Conservation (phyloP, 2,113 vertebrate species). For the Paraplagusia blochii region DNA sequence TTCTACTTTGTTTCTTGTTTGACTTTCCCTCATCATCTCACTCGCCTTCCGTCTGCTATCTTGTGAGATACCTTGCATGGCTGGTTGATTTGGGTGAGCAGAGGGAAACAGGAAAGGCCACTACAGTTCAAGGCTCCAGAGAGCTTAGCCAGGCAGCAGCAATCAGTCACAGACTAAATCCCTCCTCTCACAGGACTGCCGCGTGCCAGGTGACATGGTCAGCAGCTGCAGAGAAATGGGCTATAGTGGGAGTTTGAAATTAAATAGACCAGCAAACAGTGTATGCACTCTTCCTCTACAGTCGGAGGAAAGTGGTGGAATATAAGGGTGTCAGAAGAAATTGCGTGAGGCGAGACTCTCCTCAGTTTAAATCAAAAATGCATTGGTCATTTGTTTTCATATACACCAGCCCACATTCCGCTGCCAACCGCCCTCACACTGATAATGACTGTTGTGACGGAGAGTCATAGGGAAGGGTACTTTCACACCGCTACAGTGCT, state of each 20-base stretch:
- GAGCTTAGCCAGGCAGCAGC: slow-evolving; percentile 54
- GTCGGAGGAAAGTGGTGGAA: not conserved
- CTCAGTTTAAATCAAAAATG: not conserved
- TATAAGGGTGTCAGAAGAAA: not conserved
- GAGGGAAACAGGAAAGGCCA: slow-evolving; percentile 51
- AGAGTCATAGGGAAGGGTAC: not conserved
- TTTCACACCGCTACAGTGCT: not conserved
- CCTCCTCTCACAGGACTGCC: slow-evolving; percentile 46
- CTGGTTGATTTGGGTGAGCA: slow-evolving; percentile 62
- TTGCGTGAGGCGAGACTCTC: not conserved
- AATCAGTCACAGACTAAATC: slow-evolving; percentile 68
- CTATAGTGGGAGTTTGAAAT: slow-evolving; percentile 25
- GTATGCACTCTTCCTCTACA: not conserved
- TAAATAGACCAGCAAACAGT: slow-evolving; percentile 25
- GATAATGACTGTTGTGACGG: not conserved
- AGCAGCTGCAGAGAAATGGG: slow-evolving; percentile 48
- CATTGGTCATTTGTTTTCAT: not conserved
- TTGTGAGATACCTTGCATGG: slow-evolving; percentile 54
- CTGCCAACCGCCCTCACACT: not conserved
- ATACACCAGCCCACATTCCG: not conserved
- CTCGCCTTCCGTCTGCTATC: slow-evolving; percentile 19
- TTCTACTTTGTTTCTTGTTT: slow-evolving; percentile 16
- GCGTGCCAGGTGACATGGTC: slow-evolving; percentile 57
- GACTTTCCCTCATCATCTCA: slow-evolving; percentile 22
- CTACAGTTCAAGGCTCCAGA: slow-evolving; percentile 65